A percentile compares a stretch with the other conserved stretches of the same genome.
These are phyloP conservation scores for Chirona hameri DNA, from an alignment of 2,888 invertebrate species.

Conservation along the genomic window DNA sequence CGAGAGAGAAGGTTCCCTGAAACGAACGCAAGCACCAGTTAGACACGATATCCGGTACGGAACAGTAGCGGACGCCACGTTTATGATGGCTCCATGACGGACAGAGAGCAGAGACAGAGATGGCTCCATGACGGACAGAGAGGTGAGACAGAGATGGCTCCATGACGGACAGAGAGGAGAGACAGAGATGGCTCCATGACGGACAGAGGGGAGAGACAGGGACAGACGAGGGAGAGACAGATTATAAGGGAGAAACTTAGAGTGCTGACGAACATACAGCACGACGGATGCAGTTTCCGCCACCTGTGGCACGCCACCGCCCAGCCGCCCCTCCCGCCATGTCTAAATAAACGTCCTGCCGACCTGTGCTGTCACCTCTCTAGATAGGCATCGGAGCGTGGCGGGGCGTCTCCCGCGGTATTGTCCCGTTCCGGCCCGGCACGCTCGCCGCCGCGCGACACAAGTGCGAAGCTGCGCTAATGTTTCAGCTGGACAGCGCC, in stretches of 20 bases:
- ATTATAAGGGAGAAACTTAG: too few species aligned
- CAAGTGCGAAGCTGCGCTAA: not conserved
- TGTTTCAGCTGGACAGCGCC: not conserved
- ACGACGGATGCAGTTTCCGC: not conserved
- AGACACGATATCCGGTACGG: too few species aligned
- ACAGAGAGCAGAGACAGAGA: too few species aligned
- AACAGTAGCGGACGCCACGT: too few species aligned
- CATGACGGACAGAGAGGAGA: too few species aligned
- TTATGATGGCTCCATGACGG: too few species aligned
- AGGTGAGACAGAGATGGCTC: too few species aligned
- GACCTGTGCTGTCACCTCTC: not conserved
- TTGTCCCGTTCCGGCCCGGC: not conserved
- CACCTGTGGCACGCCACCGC: not conserved
- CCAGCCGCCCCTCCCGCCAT: not conserved
- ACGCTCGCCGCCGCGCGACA: not conserved
- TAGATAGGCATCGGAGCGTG: not conserved
- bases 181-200: too few species aligned
- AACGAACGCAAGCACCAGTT: not conserved
- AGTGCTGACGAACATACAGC: too few species aligned
- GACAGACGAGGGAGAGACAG: too few species aligned
- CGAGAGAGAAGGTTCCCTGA: constrained; percentile 94
- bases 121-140: too few species aligned
- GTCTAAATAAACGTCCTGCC: not conserved
- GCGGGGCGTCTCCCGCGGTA: not conserved
- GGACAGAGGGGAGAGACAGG: too few species aligned